Percentiles rank a stretch among this genome's conserved stretches.
Evolutionary conservation across 2,113 vertebrate genomes (phyloP).

Genomic region (Daboia siamensis): DNA sequence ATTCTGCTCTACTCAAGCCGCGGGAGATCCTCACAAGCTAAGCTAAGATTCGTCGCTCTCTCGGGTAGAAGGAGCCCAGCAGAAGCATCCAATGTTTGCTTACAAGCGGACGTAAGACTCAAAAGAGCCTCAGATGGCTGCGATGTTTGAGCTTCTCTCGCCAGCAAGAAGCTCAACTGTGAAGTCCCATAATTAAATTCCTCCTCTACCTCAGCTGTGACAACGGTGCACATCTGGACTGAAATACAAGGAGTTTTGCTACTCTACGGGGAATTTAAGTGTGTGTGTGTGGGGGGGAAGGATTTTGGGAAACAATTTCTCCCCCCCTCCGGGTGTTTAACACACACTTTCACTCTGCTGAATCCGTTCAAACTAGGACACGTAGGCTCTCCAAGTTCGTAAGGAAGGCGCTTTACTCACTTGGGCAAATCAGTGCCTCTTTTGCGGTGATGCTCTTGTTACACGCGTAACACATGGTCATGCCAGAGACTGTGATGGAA

Average conservation of each 20-base stretch:
- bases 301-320: background rate
- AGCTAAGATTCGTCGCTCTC: no score
- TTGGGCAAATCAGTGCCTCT: conserved; percentile 90
- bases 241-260: background rate
- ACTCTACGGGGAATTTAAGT: background rate
- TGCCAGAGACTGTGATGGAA: conserved; percentile 87
- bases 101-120: no score
- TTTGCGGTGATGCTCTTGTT: conserved; percentile 95
- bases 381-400: background rate
- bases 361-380: no score
- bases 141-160: no score
- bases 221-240: no score
- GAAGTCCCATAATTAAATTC: no score
- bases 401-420: conserved; percentile 65
- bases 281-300: background rate
- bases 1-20: no score
- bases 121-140: no score
- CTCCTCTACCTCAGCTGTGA: background rate
- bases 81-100: no score
- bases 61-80: no score
- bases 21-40: no score
- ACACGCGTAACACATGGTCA: conserved; percentile 90
- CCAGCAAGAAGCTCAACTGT: background rate
- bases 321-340: no score
- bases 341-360: background rate